Percentiles rank a stretch among this genome's conserved stretches.
phyloP scores from a whole-genome alignment of 1,140 invertebrate genomes.

The Archivesica marissinica region DNA sequence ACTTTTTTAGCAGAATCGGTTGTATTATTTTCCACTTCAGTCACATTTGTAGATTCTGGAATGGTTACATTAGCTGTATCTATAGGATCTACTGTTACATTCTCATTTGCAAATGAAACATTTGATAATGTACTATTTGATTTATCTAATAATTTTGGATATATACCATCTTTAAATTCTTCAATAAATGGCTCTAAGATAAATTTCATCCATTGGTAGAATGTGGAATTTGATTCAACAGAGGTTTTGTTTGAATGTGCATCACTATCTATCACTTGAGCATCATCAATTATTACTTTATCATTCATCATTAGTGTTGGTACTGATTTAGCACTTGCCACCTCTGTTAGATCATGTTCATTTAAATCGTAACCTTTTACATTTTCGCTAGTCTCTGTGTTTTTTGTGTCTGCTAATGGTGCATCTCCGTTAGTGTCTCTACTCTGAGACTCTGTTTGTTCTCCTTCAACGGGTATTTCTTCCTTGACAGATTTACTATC shows the following conservation, averaged over 20 bases:
- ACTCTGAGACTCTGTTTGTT: too few relatives aligned
- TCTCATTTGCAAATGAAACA: constrained; percentile 18
- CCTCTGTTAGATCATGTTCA: too few relatives aligned
- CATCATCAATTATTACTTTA: too few relatives aligned
- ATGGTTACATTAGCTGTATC: constrained; percentile 67
- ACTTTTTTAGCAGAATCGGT: constrained; percentile 74
- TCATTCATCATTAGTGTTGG: too few relatives aligned
- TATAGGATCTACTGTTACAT: constrained; percentile 25
- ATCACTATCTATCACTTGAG: too few relatives aligned
- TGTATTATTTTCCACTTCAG: constrained; percentile 57
- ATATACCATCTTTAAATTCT: constrained; percentile 65
- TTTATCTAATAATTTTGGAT: constrained; percentile 45
- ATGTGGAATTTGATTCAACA: constrained; percentile 70
- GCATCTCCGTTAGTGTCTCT: too few relatives aligned
- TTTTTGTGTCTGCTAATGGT: too few relatives aligned
- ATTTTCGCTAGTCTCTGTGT: too few relatives aligned
- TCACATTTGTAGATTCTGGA: constrained; percentile 13
- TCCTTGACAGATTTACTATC: background rate
- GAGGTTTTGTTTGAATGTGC: constrained; percentile 51
- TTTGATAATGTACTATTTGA: background rate
- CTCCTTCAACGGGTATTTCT: background rate
- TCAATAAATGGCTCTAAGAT: constrained; percentile 73
- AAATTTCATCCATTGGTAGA: constrained; percentile 59
- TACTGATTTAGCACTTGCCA: too few relatives aligned
- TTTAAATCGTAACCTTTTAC: too few relatives aligned